Evolutionary conservation across 2,113 vertebrate genomes (phyloP), one percentile per base, ranked within the genome.

Genomic region (Nesogale talazaci): DNA sequence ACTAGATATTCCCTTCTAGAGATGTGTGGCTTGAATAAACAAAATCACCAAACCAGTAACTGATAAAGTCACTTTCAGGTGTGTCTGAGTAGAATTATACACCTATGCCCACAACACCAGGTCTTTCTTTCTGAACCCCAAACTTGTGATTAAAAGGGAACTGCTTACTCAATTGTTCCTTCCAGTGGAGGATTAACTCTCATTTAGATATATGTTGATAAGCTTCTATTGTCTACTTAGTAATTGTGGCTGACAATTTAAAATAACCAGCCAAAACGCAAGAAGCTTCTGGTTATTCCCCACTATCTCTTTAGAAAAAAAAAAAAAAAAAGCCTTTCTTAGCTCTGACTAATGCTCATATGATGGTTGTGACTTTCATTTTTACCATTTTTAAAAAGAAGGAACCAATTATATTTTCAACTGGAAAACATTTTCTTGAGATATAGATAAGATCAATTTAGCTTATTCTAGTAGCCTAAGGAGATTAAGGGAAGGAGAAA

Each of bases 361-460:
- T 70, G 23, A 8, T 57, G 56, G 74, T 34, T 34, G 10, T 70
- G 14, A 59, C 57, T 91, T 80, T 86, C 20, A 63, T 85, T 92
- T 88, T 52, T 76, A 29, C 19, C 76, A 67, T 81, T 93, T 84
- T 93, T 61, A 4, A 69, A 63, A 67, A 29, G 23, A 57, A 75
- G 3, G 75, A 6, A 8, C 10, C 74, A 91, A 25, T 82, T 67
- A 82, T 57, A 93, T 75, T 4, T 65, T 59, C 92, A 11, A 25
- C 10, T 57, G 11, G 40, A 15, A 57, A 56, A 17, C 12, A 80
- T 95, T 94, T 81, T 86, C 36, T 88, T 82, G 42, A 89, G 86
- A 34, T 67, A 9, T 31, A 29, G 89, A 8, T 42, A 70, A 27
- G 42, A n/a, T 16, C 16, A 61, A 38, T 12, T 52, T 22, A 74